A percentile compares a stretch with the other conserved stretches of the same genome.
Evolutionary conservation across 1,140 invertebrate species (phyloP).

Genomic region (Bemisia tabaci): DNA sequence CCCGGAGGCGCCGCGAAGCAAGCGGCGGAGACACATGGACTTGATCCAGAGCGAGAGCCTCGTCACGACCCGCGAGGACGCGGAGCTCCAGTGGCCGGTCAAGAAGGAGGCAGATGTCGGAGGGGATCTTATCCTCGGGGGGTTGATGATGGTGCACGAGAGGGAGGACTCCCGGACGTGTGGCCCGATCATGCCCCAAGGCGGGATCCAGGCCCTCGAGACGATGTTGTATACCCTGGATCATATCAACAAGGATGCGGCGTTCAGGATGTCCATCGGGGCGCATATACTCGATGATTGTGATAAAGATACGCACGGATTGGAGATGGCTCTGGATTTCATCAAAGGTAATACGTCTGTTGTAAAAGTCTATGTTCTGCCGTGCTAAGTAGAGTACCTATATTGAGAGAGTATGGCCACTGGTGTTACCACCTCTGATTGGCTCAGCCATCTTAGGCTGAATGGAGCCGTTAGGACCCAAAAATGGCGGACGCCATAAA

Average conservation of each 20-base stretch:
- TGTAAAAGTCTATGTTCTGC: too few species aligned
- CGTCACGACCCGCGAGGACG: too few species aligned
- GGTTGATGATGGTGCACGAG: conserved; percentile 92
- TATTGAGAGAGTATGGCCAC: too few species aligned
- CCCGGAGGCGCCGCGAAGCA: too few species aligned
- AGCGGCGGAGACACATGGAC: too few species aligned
- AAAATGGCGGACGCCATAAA: too few species aligned
- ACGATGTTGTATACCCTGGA: conserved; percentile 87
- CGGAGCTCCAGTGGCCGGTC: conserved; percentile 50
- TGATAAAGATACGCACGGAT: conserved; percentile 89
- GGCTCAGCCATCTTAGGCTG: too few species aligned
- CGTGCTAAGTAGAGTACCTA: too few species aligned
- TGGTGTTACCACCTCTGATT: too few species aligned
- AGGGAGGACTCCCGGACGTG: conserved; percentile 70
- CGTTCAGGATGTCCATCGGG: conserved; percentile 63
- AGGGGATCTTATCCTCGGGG: conserved; percentile 71
- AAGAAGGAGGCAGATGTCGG: conserved; percentile 69
- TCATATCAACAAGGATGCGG: conserved; percentile 50
- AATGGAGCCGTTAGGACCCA: too few species aligned
- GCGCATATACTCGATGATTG: conserved; percentile 88
- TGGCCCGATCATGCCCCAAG: conserved; percentile 88
- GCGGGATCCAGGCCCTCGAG: conserved; percentile 79
- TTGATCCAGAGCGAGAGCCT: too few species aligned
- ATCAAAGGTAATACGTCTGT: conserved; percentile 93
- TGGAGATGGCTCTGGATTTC: conserved; percentile 93